phyloP scores from a whole-genome alignment of 2,888 invertebrate species.

The Strigamia transsilvanica region DNA sequence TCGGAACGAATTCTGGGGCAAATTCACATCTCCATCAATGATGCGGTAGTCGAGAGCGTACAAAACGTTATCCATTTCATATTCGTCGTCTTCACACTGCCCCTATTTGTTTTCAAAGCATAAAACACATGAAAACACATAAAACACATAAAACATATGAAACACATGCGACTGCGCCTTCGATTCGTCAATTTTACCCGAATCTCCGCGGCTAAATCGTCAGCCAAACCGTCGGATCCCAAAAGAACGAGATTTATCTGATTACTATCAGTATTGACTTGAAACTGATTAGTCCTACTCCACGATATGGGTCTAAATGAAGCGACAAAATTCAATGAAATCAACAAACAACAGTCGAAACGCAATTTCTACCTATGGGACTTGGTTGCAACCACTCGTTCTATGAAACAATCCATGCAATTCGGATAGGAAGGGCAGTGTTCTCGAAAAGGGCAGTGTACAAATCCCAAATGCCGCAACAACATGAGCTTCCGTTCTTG shows the following conservation, averaged over 20 bases:
- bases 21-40: constrained; percentile 83
- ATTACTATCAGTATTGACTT: constrained; percentile 73
- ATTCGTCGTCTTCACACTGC: constrained; percentile 87
- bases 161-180: too few relatives aligned
- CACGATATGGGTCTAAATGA: constrained; percentile 70
- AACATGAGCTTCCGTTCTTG: constrained; percentile 94
- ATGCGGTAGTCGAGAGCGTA: constrained; percentile 86
- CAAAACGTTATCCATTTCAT: constrained; percentile 78
- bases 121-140: neutral
- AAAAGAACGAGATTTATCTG: constrained; percentile 87
- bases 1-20: constrained; percentile 81
- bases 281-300: constrained; percentile 73
- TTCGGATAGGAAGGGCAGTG: constrained; percentile 90
- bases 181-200: constrained; percentile 66
- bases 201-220: constrained; percentile 85
- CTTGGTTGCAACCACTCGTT: constrained; percentile 75
- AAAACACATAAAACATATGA: neutral
- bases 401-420: constrained; percentile 80
- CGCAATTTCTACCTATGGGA: constrained; percentile 68
- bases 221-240: constrained; percentile 85
- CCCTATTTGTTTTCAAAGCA: constrained; percentile 66
- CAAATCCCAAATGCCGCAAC: constrained; percentile 93
- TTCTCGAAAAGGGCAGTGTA: constrained; percentile 92
- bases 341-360: constrained; percentile 52
- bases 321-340: neutral